These are phyloP conservation scores for Lethocerus indicus DNA, from an alignment of 1,140 invertebrate species.

Conservation along the genomic window DNA sequence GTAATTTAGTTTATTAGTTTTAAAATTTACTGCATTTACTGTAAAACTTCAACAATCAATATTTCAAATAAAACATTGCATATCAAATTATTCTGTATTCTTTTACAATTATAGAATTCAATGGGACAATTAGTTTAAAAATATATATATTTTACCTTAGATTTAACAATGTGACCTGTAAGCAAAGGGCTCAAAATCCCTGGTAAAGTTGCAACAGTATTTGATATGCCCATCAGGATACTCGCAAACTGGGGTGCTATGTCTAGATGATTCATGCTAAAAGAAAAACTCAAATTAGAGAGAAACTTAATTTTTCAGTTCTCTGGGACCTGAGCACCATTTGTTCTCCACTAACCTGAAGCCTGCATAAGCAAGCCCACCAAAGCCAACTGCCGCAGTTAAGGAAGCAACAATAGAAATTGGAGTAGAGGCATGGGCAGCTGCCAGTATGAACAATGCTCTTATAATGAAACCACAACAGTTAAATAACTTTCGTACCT, in stretches of 20 bases:
- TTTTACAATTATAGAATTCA: not conserved
- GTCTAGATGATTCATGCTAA: constrained; percentile 71
- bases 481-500: constrained; percentile 54
- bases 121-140: not conserved
- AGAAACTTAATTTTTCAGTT: not conserved
- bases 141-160: constrained; percentile 32
- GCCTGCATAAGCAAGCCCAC: constrained; percentile 76
- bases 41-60: not conserved
- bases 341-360: constrained; percentile 39
- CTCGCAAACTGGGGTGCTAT: constrained; percentile 68
- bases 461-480: constrained; percentile 62
- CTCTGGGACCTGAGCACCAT: not conserved
- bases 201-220: constrained; percentile 73
- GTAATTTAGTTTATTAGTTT: too few species aligned
- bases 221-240: constrained; percentile 72
- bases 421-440: constrained; percentile 46
- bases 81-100: too few species aligned
- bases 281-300: constrained; percentile 18
- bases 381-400: constrained; percentile 72
- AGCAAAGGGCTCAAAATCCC: constrained; percentile 70
- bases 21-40: too few species aligned
- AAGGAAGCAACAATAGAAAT: constrained; percentile 52
- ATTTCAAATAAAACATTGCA: too few species aligned
- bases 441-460: constrained; percentile 66
- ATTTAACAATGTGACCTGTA: constrained; percentile 55